Evolutionary conservation across 2,888 invertebrate genomes (phyloP), one percentile per base, ranked within the genome.

Genomic region (Diarsia dahlii): DNA sequence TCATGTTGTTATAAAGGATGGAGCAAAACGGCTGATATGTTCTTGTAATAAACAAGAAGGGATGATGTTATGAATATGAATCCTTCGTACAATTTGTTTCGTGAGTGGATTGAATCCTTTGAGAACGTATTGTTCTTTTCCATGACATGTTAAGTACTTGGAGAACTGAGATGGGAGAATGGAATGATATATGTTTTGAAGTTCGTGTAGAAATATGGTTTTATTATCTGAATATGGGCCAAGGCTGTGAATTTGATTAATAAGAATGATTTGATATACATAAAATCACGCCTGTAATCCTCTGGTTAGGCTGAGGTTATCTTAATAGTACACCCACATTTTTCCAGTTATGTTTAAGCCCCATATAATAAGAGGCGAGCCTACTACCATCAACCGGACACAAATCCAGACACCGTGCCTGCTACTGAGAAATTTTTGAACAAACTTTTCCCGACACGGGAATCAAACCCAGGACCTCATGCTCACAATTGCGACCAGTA

Each of bases 1-100:
- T 92, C 90, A 92, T 93, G 90, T 92, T 90, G 89, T 90, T 91
- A 89, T 91, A 91, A 90, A 90, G 84, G 87, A 89, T 90, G 86
- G 89, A 86, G 84, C 86, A 85, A 89, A 89, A 88, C 85, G 88
- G 86, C 86, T 89, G 87, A 89, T 90, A 89, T 88, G 84, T 88
- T 89, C 89, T 89, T 87, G 88, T 88, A 90, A 91, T 91, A 92
- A 91, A 90, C 88, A 87, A 84, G 90, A 88, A 88, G 82, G 88
- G 84, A 85, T 87, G 89, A 90, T 88, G 87, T 74, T 84, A 75
- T 88, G 89, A 89, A 89, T 89, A 89, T 79, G 86, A 89, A 89
- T 91, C 81, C 87, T 89, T 85, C 76, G 76, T 75, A 78, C 76
- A 81, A 85, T 82, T 82, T 81, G 76, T 58, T 80, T 71, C 46